These are phyloP conservation scores for Tenthredo amoena DNA, from an alignment of 2,888 invertebrate genomes.

Conservation along the genomic window DNA sequence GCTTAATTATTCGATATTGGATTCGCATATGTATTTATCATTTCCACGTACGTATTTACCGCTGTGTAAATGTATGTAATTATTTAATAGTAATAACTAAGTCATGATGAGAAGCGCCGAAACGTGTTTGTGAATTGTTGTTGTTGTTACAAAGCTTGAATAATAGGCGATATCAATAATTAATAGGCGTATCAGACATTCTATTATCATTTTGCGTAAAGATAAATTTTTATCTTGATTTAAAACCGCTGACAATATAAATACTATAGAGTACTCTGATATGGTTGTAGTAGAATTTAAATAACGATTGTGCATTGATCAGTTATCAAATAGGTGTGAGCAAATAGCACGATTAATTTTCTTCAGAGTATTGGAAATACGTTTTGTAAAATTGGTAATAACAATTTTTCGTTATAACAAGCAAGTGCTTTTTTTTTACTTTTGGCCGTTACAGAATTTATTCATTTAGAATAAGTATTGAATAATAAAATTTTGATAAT, in stretches of 20 bases:
- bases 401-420: neutral
- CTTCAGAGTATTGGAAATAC: neutral
- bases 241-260: neutral
- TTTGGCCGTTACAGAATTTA: slow-evolving; percentile 36
- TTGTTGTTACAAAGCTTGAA: neutral
- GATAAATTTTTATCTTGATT: slow-evolving; percentile 23
- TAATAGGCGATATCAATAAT: slow-evolving; percentile 1
- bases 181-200: neutral
- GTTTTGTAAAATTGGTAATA: neutral
- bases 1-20: slow-evolving; percentile 6
- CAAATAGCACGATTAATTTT: slow-evolving; percentile 33
- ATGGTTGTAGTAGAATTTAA: neutral
- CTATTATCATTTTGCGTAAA: neutral
- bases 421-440: slow-evolving; percentile 16
- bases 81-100: neutral
- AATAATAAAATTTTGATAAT: slow-evolving; percentile 17
- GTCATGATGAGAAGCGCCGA: neutral
- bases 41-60: neutral
- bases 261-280: neutral
- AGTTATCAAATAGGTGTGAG: slow-evolving; percentile 29
- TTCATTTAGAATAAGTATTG: neutral
- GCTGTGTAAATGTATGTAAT: neutral
- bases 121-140: neutral
- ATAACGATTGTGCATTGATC: slow-evolving; percentile 25
- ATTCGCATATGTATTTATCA: neutral